Conservation (phyloP, 2,888 invertebrate genomes). For the Noctua janthe region DNA sequence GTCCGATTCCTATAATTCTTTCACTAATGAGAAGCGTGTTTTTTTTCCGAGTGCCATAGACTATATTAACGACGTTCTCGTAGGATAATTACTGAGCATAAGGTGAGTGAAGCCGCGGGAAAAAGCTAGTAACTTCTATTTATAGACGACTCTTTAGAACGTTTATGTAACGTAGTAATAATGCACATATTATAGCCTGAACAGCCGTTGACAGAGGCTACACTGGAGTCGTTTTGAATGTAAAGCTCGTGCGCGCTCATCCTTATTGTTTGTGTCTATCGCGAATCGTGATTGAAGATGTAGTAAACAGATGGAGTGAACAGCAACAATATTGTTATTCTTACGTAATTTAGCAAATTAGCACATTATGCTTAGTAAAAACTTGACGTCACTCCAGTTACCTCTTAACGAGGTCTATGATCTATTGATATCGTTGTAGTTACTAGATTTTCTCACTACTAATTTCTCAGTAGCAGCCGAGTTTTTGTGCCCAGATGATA, state of each 20-base stretch:
- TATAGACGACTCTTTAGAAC: not conserved
- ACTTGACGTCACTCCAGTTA: not conserved
- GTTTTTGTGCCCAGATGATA: not conserved
- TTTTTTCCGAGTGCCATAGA: not conserved
- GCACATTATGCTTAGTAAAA: not conserved
- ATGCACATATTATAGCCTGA: not conserved
- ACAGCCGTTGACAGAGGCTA: not conserved
- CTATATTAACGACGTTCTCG: not conserved
- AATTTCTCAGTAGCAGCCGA: not conserved
- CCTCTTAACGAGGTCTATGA: not conserved
- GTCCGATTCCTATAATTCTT: not conserved
- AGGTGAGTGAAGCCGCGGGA: not conserved
- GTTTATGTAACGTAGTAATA: not conserved
- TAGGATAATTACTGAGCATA: not conserved
- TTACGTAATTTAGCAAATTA: not conserved
- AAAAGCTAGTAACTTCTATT: not conserved
- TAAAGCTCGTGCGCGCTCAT: conserved; percentile 32
- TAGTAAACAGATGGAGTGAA: conserved; percentile 14
- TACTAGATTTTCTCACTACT: not conserved
- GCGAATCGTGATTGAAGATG: conserved; percentile 31
- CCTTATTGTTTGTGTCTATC: conserved; percentile 5
- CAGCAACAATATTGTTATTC: conserved; percentile 6
- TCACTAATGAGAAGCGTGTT: not conserved
- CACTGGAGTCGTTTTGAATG: not conserved
- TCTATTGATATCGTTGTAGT: not conserved